A percentile compares a stretch with the other conserved stretches of the same genome.
These are phyloP conservation scores for Neogale vison DNA, from an alignment of 2,113 vertebrate genomes.

Conservation along the genomic window DNA sequence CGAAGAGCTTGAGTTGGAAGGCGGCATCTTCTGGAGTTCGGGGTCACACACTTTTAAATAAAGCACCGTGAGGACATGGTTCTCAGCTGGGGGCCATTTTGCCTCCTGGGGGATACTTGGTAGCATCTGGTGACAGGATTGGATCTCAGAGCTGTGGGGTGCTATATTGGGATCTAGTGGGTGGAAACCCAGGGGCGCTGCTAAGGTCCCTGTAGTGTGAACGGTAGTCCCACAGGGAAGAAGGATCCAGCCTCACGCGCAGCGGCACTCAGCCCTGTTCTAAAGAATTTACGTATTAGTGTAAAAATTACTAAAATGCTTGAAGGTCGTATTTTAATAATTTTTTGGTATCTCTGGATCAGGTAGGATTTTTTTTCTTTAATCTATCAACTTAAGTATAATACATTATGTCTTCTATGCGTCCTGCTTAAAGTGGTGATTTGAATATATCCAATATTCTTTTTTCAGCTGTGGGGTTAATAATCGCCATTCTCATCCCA, in stretches of 20 bases:
- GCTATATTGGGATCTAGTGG: not conserved
- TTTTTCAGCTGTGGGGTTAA: slow-evolving; percentile 84
- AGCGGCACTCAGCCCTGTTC: not conserved
- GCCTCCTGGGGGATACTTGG: not conserved
- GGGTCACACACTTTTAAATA: not conserved
- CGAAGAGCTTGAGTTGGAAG: not conserved
- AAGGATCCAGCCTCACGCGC: not conserved
- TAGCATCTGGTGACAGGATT: not conserved
- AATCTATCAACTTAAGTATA: not conserved
- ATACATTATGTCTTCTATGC: not conserved
- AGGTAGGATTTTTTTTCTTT: not conserved
- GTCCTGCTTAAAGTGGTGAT: not conserved
- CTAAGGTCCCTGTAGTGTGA: accelerated
- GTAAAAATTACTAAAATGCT: not conserved
- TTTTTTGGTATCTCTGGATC: not conserved
- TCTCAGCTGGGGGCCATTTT: not conserved
- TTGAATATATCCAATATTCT: not conserved
- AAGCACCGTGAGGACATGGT: not conserved
- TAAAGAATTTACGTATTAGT: not conserved
- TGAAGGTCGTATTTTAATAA: not conserved
- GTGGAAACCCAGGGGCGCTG: not conserved
- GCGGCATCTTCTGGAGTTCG: accelerated
- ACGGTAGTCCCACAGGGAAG: accelerated
- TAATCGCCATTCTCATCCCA: slow-evolving; percentile 88
- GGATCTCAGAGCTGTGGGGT: not conserved